Base-by-base conservation (phyloP, 2,888 invertebrate species). In the Merodon equestris region DNA sequence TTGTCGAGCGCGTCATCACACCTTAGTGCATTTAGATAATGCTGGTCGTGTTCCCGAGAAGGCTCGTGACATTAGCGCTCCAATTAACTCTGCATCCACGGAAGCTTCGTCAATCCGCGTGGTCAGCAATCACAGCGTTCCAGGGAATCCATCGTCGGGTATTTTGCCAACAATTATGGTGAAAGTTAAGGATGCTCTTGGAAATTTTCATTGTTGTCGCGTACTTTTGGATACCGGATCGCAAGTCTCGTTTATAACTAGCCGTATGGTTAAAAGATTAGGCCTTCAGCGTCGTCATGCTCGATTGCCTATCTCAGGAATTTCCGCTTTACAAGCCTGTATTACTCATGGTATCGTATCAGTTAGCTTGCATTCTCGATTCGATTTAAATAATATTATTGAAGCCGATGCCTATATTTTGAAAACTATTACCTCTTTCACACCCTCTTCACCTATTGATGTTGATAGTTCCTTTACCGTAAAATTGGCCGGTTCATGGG, bases 211-310 rank as follows among this genome's bases (percentile, higher is more conserved):
- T n/a, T 44, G 47, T 38, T 34, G 14, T n/a, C 38, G 38, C 27
- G 47, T 47, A 7, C 47, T 58, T 14, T 17, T 58, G 9, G 34
- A 50, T 13, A 50, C 50, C 9, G 58, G 58, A 15, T 47, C 60
- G 14, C 60, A 60, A 18, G 60, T 60, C 13, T 58, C 58, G 7
- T 58, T 58, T 17, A 47, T 58, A 15, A 58, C 38, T 14, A 36
- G 47, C n/a, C 3, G n/a, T 2, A 48, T 60, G 47, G 40, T 48
- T n/a, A 60, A 60, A 18, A 15, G 19, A 13, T 18, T 60, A 17
- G 48, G 48, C 17, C 17, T 34, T 47, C 17, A 38, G 18, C 27
- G 27, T n/a, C 47, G 9, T 34, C 45, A 48, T 47, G n/a, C 47
- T 7, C 17, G 47, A 47, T 36, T 47, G 13, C 48, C 51, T 4